A percentile compares a stretch with the other conserved stretches of the same genome.
These are phyloP conservation scores for Heloderma charlesbogerti DNA, from an alignment of 2,113 vertebrate species.

Conservation along the genomic window DNA sequence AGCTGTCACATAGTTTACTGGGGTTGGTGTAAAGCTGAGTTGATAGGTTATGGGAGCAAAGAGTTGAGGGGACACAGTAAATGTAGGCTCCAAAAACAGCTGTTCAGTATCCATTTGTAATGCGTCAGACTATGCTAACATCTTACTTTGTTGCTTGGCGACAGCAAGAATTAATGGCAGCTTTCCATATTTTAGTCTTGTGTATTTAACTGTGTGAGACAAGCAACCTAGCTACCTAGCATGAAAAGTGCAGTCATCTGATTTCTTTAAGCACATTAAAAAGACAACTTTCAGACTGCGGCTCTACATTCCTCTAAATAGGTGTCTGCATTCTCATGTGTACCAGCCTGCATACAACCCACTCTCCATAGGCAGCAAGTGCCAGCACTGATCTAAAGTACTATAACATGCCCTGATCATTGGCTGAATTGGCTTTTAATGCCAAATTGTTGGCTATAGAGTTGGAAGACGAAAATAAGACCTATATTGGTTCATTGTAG, in stretches of 20 bases:
- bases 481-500: too few relatives aligned
- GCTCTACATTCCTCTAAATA: not conserved
- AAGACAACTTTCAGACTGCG: not conserved
- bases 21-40: not conserved
- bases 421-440: too few relatives aligned
- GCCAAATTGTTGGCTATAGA: too few relatives aligned
- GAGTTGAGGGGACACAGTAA: not conserved
- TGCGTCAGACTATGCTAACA: not conserved
- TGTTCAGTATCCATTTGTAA: conserved; percentile 2
- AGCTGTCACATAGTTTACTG: not conserved
- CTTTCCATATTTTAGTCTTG: not conserved
- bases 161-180: too few relatives aligned
- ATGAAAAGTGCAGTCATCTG: not conserved
- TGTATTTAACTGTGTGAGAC: too few relatives aligned
- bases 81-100: not conserved
- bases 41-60: not conserved
- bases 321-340: not conserved
- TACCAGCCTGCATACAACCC: too few relatives aligned
- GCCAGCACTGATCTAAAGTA: not conserved
- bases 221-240: not conserved
- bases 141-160: not conserved
- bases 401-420: not conserved
- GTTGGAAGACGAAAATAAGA: too few relatives aligned
- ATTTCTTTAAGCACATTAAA: not conserved
- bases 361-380: not conserved